A percentile compares a stretch with the other conserved stretches of the same genome.
phyloP scores from a whole-genome alignment of 2,797 vertebrate genomes.

The Manis crassicaudata region DNA sequence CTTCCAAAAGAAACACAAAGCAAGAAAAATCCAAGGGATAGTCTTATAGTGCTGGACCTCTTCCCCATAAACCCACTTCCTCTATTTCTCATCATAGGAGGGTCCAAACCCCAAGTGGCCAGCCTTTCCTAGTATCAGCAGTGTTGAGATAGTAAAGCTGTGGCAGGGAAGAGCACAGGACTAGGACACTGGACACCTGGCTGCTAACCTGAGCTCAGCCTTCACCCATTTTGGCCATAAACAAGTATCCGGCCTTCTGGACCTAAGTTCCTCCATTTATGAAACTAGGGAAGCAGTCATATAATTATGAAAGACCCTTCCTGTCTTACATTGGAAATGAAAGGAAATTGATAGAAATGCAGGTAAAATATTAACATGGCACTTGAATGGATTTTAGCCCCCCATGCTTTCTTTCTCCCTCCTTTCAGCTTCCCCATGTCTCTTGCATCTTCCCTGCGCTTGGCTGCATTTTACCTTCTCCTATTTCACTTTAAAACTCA shows the following conservation, averaged over 20 bases:
- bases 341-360: not conserved
- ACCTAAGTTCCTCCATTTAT: not conserved
- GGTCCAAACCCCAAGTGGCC: not conserved
- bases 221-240: not conserved
- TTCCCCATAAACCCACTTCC: not conserved
- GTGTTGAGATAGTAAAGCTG: fast-evolving
- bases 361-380: not conserved
- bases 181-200: not conserved
- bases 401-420: too few species aligned
- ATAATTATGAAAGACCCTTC: not conserved
- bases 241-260: not conserved
- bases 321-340: not conserved
- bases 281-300: not conserved
- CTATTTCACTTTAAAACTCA: conserved; percentile 7
- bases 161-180: not conserved
- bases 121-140: fast-evolving
- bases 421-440: not conserved
- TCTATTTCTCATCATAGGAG: not conserved
- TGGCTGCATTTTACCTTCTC: not conserved
- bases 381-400: not conserved
- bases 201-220: not conserved
- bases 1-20: not conserved
- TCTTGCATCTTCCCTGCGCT: not conserved
- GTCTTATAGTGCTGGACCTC: not conserved
- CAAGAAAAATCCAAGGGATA: not conserved